A percentile compares a stretch with the other conserved stretches of the same genome.
Conservation (phyloP, 2,797 vertebrate species). For the Lateolabrax maculatus region DNA sequence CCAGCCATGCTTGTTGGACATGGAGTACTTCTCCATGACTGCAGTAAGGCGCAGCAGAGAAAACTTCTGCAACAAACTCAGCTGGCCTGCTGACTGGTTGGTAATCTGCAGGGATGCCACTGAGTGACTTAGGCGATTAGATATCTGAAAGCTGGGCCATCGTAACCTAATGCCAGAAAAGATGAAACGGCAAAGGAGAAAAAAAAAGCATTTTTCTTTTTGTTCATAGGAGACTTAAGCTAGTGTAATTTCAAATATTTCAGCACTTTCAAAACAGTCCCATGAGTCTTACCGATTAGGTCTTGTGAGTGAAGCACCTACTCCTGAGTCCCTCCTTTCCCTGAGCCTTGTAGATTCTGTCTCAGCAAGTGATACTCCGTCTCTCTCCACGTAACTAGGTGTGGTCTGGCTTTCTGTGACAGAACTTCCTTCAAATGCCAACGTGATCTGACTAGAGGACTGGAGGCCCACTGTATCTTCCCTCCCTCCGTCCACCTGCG, state of each 20-base stretch:
- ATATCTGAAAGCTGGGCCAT: conserved; percentile 97
- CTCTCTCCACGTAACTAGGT: conserved; percentile 90
- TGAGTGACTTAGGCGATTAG: conserved; percentile 90
- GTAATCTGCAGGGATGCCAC: conserved; percentile 93
- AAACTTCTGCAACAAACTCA: conserved; percentile 96
- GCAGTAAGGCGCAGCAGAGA: conserved; percentile 96
- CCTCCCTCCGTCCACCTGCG: conserved; percentile 64
- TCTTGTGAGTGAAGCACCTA: conserved; percentile 95
- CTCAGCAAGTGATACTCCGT: conserved; percentile 91
- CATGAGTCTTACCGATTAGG: conserved; percentile 89
- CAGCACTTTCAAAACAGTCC: background rate
- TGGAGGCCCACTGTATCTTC: conserved; percentile 79
- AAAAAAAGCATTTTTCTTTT: background rate
- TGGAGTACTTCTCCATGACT: conserved; percentile 97
- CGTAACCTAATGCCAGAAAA: conserved; percentile 86
- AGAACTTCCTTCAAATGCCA: conserved; percentile 95
- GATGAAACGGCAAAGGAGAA: conserved; percentile 10
- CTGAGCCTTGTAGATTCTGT: conserved; percentile 88
- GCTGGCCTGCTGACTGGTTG: conserved; percentile 94
- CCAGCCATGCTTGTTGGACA: conserved; percentile 99
- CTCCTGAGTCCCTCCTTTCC: conserved; percentile 97
- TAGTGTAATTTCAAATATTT: background rate
- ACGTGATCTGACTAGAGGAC: conserved; percentile 88
- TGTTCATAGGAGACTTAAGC: background rate
- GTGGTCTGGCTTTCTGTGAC: conserved; percentile 90